Conservation (phyloP, 2,113 vertebrate species). For the Leptosomus discolor region DNA sequence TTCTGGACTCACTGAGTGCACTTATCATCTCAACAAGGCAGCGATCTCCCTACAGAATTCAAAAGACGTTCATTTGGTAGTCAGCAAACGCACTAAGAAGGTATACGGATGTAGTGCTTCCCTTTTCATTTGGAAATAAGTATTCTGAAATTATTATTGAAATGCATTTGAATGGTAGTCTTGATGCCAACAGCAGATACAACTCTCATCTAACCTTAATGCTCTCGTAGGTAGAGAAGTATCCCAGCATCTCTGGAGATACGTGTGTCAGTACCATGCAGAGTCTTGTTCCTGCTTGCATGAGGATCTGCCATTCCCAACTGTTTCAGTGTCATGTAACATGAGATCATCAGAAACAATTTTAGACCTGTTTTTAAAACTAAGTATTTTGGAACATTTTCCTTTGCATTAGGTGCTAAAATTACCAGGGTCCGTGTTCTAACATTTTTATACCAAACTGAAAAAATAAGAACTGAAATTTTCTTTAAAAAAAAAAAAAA, state of each 20-base stretch:
- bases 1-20: slow-evolving; percentile 35
- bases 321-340: neutral
- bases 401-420: neutral
- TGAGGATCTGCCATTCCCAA: neutral
- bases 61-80: slow-evolving; percentile 5
- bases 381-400: neutral
- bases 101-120: neutral
- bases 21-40: slow-evolving; percentile 22
- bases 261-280: neutral
- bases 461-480: neutral
- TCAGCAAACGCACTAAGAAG: slow-evolving; percentile 31
- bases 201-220: neutral
- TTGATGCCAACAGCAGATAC: neutral
- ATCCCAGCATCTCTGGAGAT: neutral
- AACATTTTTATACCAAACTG: neutral
- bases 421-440: neutral
- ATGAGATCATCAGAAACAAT: neutral
- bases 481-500: neutral
- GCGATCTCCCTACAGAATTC: neutral
- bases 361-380: neutral
- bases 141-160: neutral
- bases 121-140: neutral
- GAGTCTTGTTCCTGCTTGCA: neutral
- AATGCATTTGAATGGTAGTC: neutral
- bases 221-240: neutral